These are phyloP conservation scores for Cranoglanis bouderius DNA, from an alignment of 2,113 vertebrate genomes.

Conservation along the genomic window DNA sequence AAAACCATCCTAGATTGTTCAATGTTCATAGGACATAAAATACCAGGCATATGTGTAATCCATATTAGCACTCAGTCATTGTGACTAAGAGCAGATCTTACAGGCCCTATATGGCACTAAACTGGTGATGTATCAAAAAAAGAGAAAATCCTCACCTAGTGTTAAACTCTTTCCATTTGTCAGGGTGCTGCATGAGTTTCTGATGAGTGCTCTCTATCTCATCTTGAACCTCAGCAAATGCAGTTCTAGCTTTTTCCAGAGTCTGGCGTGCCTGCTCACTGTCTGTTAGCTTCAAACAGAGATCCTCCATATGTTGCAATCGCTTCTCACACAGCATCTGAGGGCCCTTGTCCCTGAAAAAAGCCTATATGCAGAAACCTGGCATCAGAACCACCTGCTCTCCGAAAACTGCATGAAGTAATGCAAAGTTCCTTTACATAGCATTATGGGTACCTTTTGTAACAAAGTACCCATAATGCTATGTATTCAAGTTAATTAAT, in stretches of 20 bases:
- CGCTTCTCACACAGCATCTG: conserved; percentile 88
- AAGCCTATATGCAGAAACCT: conserved; percentile 71
- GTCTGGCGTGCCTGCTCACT: conserved; percentile 77
- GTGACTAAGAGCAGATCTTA: background rate
- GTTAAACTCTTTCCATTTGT: conserved; percentile 89
- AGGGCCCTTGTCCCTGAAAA: conserved; percentile 89
- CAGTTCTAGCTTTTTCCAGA: conserved; percentile 69
- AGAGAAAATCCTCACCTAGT: conserved; percentile 71
- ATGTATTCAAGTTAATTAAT: background rate
- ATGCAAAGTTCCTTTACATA: background rate
- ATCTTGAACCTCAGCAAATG: conserved; percentile 78
- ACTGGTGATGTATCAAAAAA: background rate
- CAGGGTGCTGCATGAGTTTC: conserved; percentile 81
- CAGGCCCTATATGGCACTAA: background rate
- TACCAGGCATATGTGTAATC: background rate
- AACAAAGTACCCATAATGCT: background rate
- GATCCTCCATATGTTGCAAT: conserved; percentile 86
- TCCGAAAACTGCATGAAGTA: background rate
- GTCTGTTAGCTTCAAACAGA: conserved; percentile 87
- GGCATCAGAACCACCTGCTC: background rate
- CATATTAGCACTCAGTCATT: background rate
- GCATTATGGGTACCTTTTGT: no score
- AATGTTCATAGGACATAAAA: background rate
- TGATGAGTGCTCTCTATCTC: conserved; percentile 78
- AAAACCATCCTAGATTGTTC: background rate